Evolutionary conservation across 2,797 vertebrate genomes (phyloP).

Genomic region (Tiaroga cobitis): DNA sequence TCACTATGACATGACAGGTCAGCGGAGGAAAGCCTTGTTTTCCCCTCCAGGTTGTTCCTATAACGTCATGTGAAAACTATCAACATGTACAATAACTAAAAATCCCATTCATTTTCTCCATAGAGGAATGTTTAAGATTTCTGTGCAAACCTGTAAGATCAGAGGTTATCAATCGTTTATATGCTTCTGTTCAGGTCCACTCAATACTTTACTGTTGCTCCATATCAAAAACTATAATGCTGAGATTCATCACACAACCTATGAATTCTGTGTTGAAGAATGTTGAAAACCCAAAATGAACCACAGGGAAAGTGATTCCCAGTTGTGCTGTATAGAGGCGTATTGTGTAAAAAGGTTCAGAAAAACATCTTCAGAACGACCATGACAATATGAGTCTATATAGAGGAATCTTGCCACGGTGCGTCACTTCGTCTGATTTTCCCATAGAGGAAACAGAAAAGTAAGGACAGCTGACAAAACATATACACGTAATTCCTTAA

Average conservation of each 20-base stretch:
- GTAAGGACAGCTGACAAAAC: slow-evolving; percentile 76
- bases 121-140: neutral
- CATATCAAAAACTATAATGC: neutral
- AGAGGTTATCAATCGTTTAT: neutral
- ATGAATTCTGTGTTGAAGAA: neutral
- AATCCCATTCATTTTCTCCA: neutral
- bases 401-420: neutral
- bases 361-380: neutral
- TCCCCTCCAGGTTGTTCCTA: neutral
- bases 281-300: neutral
- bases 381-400: neutral
- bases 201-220: neutral
- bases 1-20: neutral
- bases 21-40: neutral
- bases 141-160: neutral
- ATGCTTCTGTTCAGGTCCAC: neutral
- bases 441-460: slow-evolving; percentile 67
- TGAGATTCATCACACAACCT: neutral
- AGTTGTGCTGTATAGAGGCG: neutral
- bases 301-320: neutral
- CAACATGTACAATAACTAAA: neutral
- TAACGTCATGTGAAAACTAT: neutral
- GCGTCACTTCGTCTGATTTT: slow-evolving; percentile 42
- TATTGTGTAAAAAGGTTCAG: neutral
- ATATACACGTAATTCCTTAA: slow-evolving; percentile 40